Evolutionary conservation across 2,888 invertebrate species (phyloP).

Genomic region (Epinotia demarniana): DNA sequence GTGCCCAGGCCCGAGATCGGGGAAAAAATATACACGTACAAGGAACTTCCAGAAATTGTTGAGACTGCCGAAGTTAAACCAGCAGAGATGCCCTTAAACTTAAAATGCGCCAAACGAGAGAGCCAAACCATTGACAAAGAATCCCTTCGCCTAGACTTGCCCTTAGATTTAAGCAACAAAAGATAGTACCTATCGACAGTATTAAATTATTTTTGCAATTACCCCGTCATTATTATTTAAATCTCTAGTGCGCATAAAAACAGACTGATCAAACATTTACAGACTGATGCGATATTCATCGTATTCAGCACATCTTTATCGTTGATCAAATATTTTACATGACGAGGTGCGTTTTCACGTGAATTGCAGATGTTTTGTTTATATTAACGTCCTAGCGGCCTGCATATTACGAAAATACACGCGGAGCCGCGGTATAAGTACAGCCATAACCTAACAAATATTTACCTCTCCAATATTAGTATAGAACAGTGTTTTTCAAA

Average conservation of each 20-base stretch:
- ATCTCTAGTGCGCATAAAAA: constrained; percentile 30
- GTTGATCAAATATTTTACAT: constrained; percentile 56
- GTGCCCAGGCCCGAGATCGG: constrained; percentile 62
- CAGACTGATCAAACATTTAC: constrained; percentile 58
- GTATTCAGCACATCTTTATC: constrained; percentile 71
- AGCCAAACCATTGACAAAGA: constrained; percentile 71
- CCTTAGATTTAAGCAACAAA: constrained; percentile 86
- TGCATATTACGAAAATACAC: too few species aligned
- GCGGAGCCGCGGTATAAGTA: too few species aligned
- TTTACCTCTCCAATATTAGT: too few species aligned
- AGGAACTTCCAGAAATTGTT: constrained; percentile 53
- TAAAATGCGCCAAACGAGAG: constrained; percentile 73
- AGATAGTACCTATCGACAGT: constrained; percentile 66
- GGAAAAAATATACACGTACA: constrained; percentile 68
- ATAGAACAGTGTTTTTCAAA: too few species aligned
- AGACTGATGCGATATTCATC: constrained; percentile 60
- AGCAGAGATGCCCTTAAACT: constrained; percentile 74
- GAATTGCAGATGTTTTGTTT: constrained; percentile 27
- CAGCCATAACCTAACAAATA: too few species aligned
- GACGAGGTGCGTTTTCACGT: constrained; percentile 50
- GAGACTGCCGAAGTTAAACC: constrained; percentile 48
- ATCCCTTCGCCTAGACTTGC: constrained; percentile 80
- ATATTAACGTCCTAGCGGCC: not conserved
- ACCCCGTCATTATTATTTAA: constrained; percentile 44
- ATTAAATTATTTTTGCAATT: constrained; percentile 56